phyloP scores from a whole-genome alignment of 2,888 invertebrate species.

The Brachypterus glaber region DNA sequence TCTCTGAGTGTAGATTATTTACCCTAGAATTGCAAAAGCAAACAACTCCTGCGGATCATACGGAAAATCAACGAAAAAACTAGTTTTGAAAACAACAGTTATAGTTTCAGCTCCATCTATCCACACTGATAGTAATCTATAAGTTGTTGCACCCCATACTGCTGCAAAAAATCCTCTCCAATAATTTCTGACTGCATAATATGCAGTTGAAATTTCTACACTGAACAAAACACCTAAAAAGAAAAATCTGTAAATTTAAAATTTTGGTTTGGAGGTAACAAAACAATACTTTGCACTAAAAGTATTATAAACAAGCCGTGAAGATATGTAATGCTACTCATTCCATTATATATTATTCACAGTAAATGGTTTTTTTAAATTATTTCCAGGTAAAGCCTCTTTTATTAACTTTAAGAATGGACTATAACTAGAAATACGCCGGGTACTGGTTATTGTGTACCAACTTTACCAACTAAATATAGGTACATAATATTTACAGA shows the following conservation, averaged over 20 bases:
- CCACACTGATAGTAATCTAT: slow-evolving; percentile 87
- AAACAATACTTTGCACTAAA: no score
- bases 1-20: slow-evolving; percentile 26
- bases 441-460: no score
- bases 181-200: slow-evolving; percentile 94
- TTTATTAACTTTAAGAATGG: no score
- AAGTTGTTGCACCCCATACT: slow-evolving; percentile 91
- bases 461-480: no score
- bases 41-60: slow-evolving; percentile 93
- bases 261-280: no score
- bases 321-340: no score
- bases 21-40: slow-evolving; percentile 87
- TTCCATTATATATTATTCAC: no score
- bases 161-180: slow-evolving; percentile 98
- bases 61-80: slow-evolving; percentile 84
- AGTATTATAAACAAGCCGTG: no score
- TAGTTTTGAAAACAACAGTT: slow-evolving; percentile 85
- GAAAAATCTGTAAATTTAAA: slow-evolving; percentile 11
- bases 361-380: no score
- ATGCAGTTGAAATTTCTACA: slow-evolving; percentile 96
- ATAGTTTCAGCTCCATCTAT: slow-evolving; percentile 86
- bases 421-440: no score
- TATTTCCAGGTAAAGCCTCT: no score
- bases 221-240: slow-evolving; percentile 88
- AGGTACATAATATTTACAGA: no score